phyloP scores from a whole-genome alignment of 2,797 vertebrate species.

The Kryptopterus vitreolus region DNA sequence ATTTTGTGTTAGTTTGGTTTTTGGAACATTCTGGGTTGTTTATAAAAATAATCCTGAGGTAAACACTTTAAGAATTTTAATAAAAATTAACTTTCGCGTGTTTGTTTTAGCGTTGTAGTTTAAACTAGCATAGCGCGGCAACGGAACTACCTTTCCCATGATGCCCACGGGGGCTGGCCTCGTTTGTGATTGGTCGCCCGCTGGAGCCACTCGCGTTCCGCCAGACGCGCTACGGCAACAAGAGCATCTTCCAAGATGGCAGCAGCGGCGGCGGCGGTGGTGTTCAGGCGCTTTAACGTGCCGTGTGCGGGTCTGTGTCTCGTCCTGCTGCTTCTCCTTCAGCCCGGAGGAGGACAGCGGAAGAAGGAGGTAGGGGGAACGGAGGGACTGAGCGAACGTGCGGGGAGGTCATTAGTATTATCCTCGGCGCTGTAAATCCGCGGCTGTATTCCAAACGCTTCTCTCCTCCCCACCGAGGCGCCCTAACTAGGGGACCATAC shows the following conservation, averaged over 20 bases:
- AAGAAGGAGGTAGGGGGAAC: slow-evolving; percentile 80
- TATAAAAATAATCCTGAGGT: not conserved
- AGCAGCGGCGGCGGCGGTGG: too few relatives aligned
- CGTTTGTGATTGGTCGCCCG: slow-evolving; percentile 6
- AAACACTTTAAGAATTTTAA: not conserved
- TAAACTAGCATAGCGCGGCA: not conserved
- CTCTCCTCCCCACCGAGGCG: not conserved
- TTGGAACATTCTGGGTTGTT: not conserved
- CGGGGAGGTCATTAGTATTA: not conserved
- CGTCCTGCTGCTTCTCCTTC: slow-evolving; percentile 68
- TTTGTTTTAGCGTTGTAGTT: not conserved
- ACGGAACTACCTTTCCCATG: slow-evolving; percentile 71
- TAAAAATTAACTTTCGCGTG: not conserved
- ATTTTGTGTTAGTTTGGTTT: not conserved
- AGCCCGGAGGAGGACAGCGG: slow-evolving; percentile 76
- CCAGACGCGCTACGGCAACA: slow-evolving; percentile 10
- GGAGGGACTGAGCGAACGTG: not conserved
- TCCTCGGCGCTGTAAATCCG: not conserved
- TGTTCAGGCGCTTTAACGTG: slow-evolving; percentile 60
- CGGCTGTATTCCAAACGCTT: not conserved
- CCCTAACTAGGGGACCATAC: not conserved
- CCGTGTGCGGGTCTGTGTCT: slow-evolving; percentile 60
- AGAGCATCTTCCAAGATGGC: slow-evolving; percentile 70
- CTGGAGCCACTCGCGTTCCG: not conserved
- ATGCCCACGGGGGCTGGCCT: not conserved